Evolutionary conservation across 2,797 vertebrate species (phyloP).

Genomic region (Tokudaia muenninki): DNA sequence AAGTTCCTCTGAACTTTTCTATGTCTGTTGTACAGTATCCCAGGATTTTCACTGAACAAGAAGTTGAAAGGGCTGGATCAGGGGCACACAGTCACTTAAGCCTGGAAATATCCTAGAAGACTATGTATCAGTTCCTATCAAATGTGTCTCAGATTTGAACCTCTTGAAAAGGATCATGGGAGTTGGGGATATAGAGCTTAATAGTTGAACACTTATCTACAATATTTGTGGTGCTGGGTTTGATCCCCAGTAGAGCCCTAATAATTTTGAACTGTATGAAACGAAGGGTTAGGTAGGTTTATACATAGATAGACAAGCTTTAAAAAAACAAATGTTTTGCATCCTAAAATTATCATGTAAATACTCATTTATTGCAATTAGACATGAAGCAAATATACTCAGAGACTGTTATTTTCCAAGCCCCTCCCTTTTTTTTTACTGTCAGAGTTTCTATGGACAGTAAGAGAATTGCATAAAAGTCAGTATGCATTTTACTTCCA

Average conservation of each 20-base stretch:
- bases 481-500: background rate
- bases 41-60: constrained; percentile 4
- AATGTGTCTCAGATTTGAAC: constrained; percentile 38
- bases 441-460: constrained; percentile 11
- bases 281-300: background rate
- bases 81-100: constrained; percentile 29
- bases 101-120: constrained; percentile 32
- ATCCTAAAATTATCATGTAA: constrained; percentile 14
- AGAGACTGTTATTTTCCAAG: constrained; percentile 4
- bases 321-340: constrained; percentile 9
- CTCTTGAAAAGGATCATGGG: constrained; percentile 40
- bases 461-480: constrained; percentile 12
- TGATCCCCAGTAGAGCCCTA: background rate
- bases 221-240: no score
- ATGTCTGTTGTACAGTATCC: background rate
- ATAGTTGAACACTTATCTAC: background rate
- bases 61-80: constrained; percentile 59
- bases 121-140: constrained; percentile 25
- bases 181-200: background rate
- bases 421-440: background rate
- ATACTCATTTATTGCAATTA: background rate
- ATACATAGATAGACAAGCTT: background rate
- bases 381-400: background rate
- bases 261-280: background rate
- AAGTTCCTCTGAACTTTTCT: background rate